Conservation (phyloP, 1,140 invertebrate species). For the Mya arenaria region DNA sequence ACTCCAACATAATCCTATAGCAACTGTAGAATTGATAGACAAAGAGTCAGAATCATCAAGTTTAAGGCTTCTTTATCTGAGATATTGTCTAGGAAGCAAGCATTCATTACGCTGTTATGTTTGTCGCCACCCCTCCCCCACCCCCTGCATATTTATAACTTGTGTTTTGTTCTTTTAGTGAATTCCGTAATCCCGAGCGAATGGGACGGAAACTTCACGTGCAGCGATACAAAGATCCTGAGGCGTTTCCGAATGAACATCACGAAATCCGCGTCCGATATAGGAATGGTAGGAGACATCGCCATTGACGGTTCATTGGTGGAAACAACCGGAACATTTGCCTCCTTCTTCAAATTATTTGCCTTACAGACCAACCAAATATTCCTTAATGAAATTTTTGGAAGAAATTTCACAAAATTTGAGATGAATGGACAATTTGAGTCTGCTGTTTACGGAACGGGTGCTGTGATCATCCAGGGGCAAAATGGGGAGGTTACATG, state of each 20-base stretch:
- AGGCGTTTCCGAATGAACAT: constrained; percentile 28
- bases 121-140: no score
- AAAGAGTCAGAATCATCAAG: no score
- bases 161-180: constrained; percentile 19
- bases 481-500: background rate
- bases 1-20: no score
- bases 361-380: constrained; percentile 8
- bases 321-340: constrained; percentile 2
- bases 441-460: background rate
- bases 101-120: no score
- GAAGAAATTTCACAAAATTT: constrained; percentile 30
- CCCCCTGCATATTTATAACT: no score
- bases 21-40: no score
- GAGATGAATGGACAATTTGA: constrained; percentile 13
- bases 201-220: constrained; percentile 46
- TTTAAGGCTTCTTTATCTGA: no score
- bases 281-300: constrained; percentile 25
- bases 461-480: constrained; percentile 1
- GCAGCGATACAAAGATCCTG: constrained; percentile 10
- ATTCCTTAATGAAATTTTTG: background rate
- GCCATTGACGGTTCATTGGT: background rate
- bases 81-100: no score
- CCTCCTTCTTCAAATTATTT: constrained; percentile 32
- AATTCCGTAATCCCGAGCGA: constrained; percentile 34
- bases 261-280: constrained; percentile 5